These are phyloP conservation scores for Uromys caudimaculatus DNA, from an alignment of 2,797 vertebrate species.

Conservation along the genomic window DNA sequence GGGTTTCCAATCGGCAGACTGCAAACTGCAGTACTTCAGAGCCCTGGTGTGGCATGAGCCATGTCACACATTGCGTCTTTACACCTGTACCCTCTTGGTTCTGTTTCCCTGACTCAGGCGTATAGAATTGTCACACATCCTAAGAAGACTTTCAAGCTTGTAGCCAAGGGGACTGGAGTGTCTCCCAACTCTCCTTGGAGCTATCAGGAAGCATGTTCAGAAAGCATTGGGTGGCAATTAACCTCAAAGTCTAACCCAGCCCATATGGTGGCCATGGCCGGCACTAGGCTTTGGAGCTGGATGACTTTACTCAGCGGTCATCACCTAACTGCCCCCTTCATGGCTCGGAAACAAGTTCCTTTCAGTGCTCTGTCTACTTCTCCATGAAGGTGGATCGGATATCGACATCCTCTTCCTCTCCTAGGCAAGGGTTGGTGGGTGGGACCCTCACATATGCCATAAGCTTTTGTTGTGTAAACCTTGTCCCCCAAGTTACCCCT, in stretches of 20 bases:
- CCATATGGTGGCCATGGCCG: too few species aligned
- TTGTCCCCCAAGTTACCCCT: too few species aligned
- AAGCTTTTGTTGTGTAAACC: too few species aligned
- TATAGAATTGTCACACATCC: background rate
- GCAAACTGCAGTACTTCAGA: background rate
- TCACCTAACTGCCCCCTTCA: background rate
- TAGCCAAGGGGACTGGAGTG: background rate
- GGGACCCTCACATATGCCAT: too few species aligned
- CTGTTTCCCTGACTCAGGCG: background rate
- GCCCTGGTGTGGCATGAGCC: background rate
- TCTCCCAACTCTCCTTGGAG: background rate
- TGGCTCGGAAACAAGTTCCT: background rate
- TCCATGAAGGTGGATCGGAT: background rate
- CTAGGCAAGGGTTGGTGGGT: background rate
- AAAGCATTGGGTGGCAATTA: background rate
- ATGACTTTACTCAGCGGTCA: background rate
- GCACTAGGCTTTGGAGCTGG: background rate
- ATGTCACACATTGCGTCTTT: background rate
- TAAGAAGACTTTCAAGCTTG: background rate
- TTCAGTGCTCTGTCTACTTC: background rate
- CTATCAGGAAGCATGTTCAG: background rate
- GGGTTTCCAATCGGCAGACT: background rate
- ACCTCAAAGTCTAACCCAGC: background rate
- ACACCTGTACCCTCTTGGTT: background rate
- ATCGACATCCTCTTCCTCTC: background rate